Base-by-base conservation (phyloP, 23 tunicate species). In the Trididemnum clinides region DNA sequence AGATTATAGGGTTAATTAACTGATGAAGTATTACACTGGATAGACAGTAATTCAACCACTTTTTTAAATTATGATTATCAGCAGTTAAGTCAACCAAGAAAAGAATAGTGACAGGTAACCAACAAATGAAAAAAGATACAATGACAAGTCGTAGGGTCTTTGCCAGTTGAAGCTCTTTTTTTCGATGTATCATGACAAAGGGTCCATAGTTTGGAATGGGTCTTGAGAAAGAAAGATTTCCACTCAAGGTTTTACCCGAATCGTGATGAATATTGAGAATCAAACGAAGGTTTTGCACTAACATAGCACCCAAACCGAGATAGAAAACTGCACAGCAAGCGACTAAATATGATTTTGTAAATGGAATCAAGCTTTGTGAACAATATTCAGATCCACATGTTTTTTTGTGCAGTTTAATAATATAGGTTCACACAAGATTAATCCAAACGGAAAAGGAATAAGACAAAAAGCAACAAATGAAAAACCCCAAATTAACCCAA, bases 71-170 rank as follows among this genome's bases (percentile, higher is more conserved):
- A 6, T 23, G 34, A 2, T 51, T 19, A 1, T 51, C 27, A 3
- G 34, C 51, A 28, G 20, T 34, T 34, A 80, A 0, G 57, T 88
- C 92, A 26, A 28, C 33, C 38, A 82, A 7, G 33, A 88, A 88
- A 19, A 88, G 78, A 31, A 79, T 71, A 27, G 81, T 82, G 50
- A 88, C 72, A 0, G 92, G 92, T 1, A 82, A 38, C 83, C 83
- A 82, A 77, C 92, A 88, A 28, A 82, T 51, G 57, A 82, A 82
- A 71, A 88, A 88, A 0, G 72, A 81, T 25, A 80, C 83, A 87
- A 82, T 82, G 15, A 88, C 92, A 28, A 82, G 51, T 1, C 51
- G 57, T 0, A 88, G 72, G 18, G 85, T 88, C 36, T 88, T 88
- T 25, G 92, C 87, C 1, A 88, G 66, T 1, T 75, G 34, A 22